Evolutionary conservation across 2,888 invertebrate genomes (phyloP), one percentile per base, ranked within the genome.

Genomic region (Macropis europaea): DNA sequence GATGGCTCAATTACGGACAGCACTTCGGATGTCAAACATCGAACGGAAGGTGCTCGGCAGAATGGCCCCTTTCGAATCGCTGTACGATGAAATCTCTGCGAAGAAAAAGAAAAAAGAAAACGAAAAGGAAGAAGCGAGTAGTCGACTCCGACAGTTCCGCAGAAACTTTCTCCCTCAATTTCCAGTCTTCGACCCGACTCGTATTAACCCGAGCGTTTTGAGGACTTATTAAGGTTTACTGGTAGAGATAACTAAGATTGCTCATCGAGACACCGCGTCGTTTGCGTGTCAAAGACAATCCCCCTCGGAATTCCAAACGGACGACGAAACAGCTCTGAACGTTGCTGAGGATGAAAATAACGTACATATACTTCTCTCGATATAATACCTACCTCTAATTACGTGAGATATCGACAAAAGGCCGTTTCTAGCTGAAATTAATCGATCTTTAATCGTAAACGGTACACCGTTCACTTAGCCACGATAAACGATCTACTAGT

Each of bases 201-300:
- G 45, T 52, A 47, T 52, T 64, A 66, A 57, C 60, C 52, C 53
- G 57, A 30, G 56, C 62, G 64, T 72, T 72, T 72, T 69, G 69
- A 77, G 50, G 40, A 72, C 42, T 77, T 68, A 71, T 47, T 79
- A 77, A 81, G 70, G 43, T 59, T 63, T 67, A 63, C 36, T 32
- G 74, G 62, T 79, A 81, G 75, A 62, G 56, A 70, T 79, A 79
- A 77, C 52, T 77, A 80, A 75, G 67, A 80, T 80, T 80, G 80
- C 80, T 80, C 80, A 80, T 63, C 68, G 63, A 78, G 75, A 71
- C 76, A 72, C 76, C 68, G 28, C 52, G 73, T 78, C 73, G 73
- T 62, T 76, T 63, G 70, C 62, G 72, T 69, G 70, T 80, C 81
- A 82, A 69, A 79, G 81, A 81, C 82, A 81, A 81, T 81, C 81